Conservation (phyloP, 2,113 vertebrate genomes). For the Leiothrix lutea region DNA sequence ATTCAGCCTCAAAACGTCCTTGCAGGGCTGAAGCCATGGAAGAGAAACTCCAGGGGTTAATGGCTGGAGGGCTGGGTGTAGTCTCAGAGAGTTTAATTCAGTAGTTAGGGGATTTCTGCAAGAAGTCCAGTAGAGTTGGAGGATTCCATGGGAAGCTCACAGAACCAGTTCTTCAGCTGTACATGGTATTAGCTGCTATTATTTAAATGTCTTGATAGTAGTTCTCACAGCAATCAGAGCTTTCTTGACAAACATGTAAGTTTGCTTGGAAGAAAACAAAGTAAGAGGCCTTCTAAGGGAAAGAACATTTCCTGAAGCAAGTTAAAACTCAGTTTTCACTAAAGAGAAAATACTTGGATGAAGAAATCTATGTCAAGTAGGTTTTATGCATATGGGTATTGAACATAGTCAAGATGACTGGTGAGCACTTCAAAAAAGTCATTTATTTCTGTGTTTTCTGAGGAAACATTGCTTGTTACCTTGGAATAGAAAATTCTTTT, state of each 20-base stretch:
- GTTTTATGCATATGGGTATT: not conserved
- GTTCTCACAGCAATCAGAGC: not conserved
- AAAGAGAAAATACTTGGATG: not conserved
- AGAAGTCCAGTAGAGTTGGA: not conserved
- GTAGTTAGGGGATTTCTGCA: not conserved
- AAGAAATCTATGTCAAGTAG: not conserved
- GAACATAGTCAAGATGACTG: not conserved
- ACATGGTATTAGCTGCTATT: not conserved
- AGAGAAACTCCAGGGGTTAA: not conserved
- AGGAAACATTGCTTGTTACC: not conserved
- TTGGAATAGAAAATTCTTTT: not conserved
- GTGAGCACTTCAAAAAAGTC: not conserved
- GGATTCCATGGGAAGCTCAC: not conserved
- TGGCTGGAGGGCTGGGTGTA: not conserved
- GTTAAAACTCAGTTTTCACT: not conserved
- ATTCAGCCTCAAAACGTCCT: not conserved
- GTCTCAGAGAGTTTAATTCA: not conserved
- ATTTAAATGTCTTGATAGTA: not conserved
- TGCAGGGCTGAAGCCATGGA: not conserved
- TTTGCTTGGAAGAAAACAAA: not conserved
- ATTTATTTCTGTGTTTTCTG: not conserved
- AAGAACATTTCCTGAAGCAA: not conserved
- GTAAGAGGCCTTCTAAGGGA: not conserved
- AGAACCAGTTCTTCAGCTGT: not conserved
- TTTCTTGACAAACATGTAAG: not conserved